Conservation (phyloP, 2,888 invertebrate genomes). For the Allolobophora icterica region DNA sequence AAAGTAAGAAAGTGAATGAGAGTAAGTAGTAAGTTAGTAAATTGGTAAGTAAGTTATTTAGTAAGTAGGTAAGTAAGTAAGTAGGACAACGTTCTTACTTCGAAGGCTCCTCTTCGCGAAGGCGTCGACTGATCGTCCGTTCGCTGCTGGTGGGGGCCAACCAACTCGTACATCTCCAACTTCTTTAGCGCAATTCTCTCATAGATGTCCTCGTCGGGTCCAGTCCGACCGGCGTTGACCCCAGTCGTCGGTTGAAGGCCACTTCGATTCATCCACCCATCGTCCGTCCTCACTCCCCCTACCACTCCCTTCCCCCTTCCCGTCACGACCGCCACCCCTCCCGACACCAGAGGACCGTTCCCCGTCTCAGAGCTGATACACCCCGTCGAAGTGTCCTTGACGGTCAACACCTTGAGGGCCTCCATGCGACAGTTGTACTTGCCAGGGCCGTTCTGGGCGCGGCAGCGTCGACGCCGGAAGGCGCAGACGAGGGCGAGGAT, state of each 20-base stretch:
- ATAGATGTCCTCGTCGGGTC: neutral
- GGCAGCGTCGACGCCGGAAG: neutral
- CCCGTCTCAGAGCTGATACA: neutral
- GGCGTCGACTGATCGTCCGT: neutral
- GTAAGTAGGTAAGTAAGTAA: neutral
- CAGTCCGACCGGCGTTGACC: neutral
- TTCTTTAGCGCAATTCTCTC: slow-evolving; percentile 14
- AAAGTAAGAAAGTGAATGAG: too few species aligned
- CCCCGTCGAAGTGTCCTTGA: slow-evolving; percentile 42
- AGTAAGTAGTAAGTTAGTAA: too few species aligned
- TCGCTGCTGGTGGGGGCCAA: neutral
- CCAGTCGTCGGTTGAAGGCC: neutral
- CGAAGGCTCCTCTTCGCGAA: neutral
- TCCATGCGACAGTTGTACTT: slow-evolving; percentile 42
- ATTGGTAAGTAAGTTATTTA: too few species aligned
- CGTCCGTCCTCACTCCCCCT: neutral
- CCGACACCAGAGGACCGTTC: neutral
- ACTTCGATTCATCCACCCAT: slow-evolving; percentile 14
- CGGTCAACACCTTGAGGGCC: slow-evolving; percentile 40
- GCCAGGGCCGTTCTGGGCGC: neutral
- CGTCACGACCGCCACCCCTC: neutral
- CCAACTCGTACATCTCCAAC: slow-evolving; percentile 13
- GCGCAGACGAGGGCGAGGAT: slow-evolving; percentile 35
- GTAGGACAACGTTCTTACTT: neutral
- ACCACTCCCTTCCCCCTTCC: neutral